phyloP scores from a whole-genome alignment of 2,888 invertebrate genomes.

The Phyllotreta striolata region DNA sequence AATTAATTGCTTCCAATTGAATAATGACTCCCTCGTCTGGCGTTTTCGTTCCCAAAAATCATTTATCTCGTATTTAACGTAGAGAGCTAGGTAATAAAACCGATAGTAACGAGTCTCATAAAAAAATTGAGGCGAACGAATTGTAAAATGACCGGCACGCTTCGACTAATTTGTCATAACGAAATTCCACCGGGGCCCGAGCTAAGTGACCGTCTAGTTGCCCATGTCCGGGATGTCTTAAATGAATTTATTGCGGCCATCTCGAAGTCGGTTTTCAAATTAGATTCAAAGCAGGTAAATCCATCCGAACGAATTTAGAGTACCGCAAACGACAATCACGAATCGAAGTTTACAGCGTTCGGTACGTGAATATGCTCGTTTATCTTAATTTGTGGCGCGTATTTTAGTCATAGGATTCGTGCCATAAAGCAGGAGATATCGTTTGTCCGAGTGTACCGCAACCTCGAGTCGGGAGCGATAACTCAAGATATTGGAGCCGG shows the following conservation, averaged over 20 bases:
- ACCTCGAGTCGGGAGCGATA: conserved; percentile 37
- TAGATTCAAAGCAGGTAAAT: no score
- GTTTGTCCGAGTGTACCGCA: conserved; percentile 46
- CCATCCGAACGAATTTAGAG: no score
- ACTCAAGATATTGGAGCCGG: conserved; percentile 46
- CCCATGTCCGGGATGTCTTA: conserved; percentile 59
- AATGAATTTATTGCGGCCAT: conserved; percentile 55
- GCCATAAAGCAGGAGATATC: conserved; percentile 52
- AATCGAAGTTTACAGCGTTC: conserved; percentile 24
- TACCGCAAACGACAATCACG: no score
- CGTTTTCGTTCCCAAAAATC: no score
- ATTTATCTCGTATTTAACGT: no score
- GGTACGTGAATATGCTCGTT: conserved; percentile 41
- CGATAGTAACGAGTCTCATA: no score
- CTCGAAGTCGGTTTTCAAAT: no score
- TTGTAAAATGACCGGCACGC: no score
- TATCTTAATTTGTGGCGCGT: conserved; percentile 44
- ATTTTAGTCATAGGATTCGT: conserved; percentile 42
- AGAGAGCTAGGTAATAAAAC: no score
- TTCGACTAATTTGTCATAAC: conserved; percentile 36
- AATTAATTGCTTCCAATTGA: no score
- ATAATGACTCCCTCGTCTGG: no score
- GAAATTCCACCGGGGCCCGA: conserved; percentile 53
- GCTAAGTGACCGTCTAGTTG: conserved; percentile 55
- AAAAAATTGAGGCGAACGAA: no score